phyloP scores from a whole-genome alignment of 2,888 invertebrate species.

The Periphyllus acericola region DNA sequence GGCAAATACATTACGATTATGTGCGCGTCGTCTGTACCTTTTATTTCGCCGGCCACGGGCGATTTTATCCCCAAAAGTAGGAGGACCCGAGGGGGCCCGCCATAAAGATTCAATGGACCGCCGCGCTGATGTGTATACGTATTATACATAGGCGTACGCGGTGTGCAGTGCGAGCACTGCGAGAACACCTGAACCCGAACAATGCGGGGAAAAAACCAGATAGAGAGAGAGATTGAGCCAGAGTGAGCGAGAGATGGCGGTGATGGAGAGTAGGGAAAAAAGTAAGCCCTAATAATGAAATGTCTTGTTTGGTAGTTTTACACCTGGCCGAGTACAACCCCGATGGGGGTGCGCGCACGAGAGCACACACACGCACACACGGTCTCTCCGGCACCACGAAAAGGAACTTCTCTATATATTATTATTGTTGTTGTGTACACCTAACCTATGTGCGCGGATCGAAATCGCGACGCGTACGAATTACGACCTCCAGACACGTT shows the following conservation, averaged over 20 bases:
- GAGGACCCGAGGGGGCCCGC: neutral
- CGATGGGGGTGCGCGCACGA: neutral
- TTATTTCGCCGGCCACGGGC: constrained; percentile 32
- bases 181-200: constrained; percentile 49
- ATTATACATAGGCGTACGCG: neutral
- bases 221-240: neutral
- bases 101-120: constrained; percentile 35
- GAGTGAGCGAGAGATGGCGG: neutral
- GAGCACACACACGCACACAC: neutral
- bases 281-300: constrained; percentile 47
- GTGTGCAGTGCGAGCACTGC: neutral
- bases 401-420: neutral
- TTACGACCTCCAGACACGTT: constrained; percentile 47
- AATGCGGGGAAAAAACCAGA: constrained; percentile 27
- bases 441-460: neutral
- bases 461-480: constrained; percentile 21
- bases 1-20: constrained; percentile 46
- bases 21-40: constrained; percentile 1
- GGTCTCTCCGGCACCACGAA: no score
- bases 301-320: constrained; percentile 59
- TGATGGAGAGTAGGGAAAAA: neutral
- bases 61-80: constrained; percentile 13
- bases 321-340: constrained; percentile 48
- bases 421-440: no score
- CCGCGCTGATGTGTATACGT: neutral